A percentile compares a stretch with the other conserved stretches of the same genome.
These are phyloP conservation scores for Protomyctophum bolini DNA, from an alignment of 2,113 vertebrate species.

Conservation along the genomic window DNA sequence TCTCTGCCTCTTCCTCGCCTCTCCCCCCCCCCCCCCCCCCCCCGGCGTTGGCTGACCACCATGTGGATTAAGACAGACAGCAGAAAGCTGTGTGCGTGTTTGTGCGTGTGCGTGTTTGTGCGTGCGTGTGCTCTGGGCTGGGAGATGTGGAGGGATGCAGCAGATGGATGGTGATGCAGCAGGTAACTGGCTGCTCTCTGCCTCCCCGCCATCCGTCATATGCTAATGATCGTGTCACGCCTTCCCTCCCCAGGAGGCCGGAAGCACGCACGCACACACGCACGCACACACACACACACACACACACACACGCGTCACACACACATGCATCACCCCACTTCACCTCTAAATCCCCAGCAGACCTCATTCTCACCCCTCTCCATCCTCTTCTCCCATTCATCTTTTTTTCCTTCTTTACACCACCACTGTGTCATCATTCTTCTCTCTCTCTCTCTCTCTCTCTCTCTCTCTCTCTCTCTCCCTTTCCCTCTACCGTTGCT, in stretches of 20 bases:
- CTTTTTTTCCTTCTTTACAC: constrained; percentile 37
- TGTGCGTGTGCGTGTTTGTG: constrained; percentile 32
- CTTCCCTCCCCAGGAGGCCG: constrained; percentile 66
- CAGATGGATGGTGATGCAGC: constrained; percentile 78
- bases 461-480: constrained; percentile 3
- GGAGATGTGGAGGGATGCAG: constrained; percentile 62
- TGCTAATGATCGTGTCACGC: constrained; percentile 78
- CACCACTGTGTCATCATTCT: constrained; percentile 36
- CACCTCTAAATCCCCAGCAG: constrained; percentile 64
- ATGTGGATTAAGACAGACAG: too few relatives aligned
- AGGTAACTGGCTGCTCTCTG: constrained; percentile 65
- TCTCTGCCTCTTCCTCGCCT: too few relatives aligned
- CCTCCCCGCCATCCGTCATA: constrained; percentile 75
- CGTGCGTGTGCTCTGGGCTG: constrained; percentile 62
- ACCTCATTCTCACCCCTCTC: constrained; percentile 46
- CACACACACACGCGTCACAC: too few relatives aligned
- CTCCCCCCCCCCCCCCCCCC: too few relatives aligned
- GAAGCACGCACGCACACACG: not conserved
- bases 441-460: not conserved
- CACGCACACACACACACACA: not conserved
- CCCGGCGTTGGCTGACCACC: too few relatives aligned
- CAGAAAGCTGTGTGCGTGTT: not conserved
- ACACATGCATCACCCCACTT: constrained; percentile 33
- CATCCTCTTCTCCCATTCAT: constrained; percentile 50
- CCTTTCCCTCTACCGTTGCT: not conserved